Conservation (phyloP, 2,797 vertebrate genomes). For the Pantherophis alleghaniensis region DNA sequence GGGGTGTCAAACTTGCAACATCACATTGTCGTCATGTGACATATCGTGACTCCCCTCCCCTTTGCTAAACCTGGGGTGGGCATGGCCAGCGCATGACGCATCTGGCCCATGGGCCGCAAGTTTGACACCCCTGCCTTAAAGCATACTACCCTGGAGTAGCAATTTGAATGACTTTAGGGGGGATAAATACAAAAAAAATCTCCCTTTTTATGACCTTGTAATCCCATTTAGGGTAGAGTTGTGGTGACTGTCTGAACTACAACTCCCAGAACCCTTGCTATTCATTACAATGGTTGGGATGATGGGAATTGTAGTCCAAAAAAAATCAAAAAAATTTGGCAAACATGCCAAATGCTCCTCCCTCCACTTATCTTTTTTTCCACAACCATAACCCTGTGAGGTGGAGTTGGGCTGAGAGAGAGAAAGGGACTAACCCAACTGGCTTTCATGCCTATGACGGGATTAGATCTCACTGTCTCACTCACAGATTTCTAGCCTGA, state of each 20-base stretch:
- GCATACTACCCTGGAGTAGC: background rate
- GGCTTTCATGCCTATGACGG: background rate
- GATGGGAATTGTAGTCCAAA: background rate
- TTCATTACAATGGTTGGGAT: background rate
- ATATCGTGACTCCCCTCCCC: too few species aligned
- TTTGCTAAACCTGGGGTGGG: too few species aligned
- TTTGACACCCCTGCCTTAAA: background rate
- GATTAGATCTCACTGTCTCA: background rate
- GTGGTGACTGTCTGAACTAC: background rate
- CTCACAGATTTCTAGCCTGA: background rate
- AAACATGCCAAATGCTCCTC: background rate
- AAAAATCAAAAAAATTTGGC: too few species aligned
- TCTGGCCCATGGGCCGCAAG: too few species aligned
- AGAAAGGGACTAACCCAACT: background rate
- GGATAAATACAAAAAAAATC: background rate
- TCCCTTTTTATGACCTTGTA: background rate
- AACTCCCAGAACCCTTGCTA: background rate
- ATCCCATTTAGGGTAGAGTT: background rate
- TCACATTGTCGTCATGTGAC: too few species aligned
- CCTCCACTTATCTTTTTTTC: background rate
- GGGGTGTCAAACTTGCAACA: too few species aligned
- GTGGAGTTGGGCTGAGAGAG: background rate
- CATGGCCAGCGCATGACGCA: too few species aligned
- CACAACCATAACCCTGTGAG: background rate
- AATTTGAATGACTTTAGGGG: background rate